Evolutionary conservation across 92 coral and sea anemone genomes (phyloP).

Genomic region (Epizoanthus rinbou): DNA sequence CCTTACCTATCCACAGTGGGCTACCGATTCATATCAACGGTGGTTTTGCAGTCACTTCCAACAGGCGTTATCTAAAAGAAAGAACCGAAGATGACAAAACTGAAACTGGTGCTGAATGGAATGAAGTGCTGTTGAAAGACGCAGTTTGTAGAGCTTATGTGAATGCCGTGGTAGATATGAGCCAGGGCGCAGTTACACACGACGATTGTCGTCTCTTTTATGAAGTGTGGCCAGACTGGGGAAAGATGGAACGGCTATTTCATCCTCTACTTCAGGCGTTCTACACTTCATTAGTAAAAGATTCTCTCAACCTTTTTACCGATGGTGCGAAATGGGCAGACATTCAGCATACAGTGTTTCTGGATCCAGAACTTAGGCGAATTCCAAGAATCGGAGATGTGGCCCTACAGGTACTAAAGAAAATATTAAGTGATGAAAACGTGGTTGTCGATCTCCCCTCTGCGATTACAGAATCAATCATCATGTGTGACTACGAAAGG

Average conservation of each 20-base stretch:
- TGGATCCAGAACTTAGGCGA: slow-evolving; percentile 58
- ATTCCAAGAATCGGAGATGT: slow-evolving; percentile 52
- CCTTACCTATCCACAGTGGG: slow-evolving; percentile 72
- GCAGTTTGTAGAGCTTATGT: slow-evolving; percentile 66
- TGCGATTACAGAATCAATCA: slow-evolving; percentile 56
- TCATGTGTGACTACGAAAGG: slow-evolving; percentile 30
- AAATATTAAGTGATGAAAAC: background rate
- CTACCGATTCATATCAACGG: slow-evolving; percentile 79
- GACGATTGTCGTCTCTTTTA: slow-evolving; percentile 30
- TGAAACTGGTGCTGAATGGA: slow-evolving; percentile 69
- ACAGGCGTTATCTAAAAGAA: slow-evolving; percentile 72
- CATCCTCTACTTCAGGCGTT: slow-evolving; percentile 46
- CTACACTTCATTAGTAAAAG: slow-evolving; percentile 35
- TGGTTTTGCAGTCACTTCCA: slow-evolving; percentile 75
- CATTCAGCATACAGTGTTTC: slow-evolving; percentile 51
- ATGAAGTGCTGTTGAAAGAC: slow-evolving; percentile 56
- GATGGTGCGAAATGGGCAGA: slow-evolving; percentile 68
- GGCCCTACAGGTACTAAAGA: slow-evolving; percentile 45
- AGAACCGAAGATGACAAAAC: slow-evolving; percentile 72
- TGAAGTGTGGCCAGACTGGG: slow-evolving; percentile 58
- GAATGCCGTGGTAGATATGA: slow-evolving; percentile 58
- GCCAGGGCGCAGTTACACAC: background rate
- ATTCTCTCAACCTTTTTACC: slow-evolving; percentile 53
- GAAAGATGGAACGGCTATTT: slow-evolving; percentile 8
- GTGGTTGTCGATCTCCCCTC: slow-evolving; percentile 64